Evolutionary conservation across 2,888 invertebrate genomes (phyloP).

Genomic region (Sepiola atlantica): DNA sequence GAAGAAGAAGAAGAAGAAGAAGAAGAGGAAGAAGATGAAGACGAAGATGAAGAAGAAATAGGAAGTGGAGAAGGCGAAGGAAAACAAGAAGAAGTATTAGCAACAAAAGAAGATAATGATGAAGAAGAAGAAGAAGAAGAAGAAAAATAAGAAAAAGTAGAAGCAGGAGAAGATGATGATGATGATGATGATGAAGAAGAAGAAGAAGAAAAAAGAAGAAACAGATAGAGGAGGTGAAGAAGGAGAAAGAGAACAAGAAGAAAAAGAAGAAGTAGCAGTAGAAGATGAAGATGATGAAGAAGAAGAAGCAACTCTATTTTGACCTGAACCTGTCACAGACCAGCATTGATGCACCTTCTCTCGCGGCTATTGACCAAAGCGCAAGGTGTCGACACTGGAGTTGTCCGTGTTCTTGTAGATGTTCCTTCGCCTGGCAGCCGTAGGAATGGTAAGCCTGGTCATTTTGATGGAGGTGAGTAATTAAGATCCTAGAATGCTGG

Average conservation of each 20-base stretch:
- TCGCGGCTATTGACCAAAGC: background rate
- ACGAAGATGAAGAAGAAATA: background rate
- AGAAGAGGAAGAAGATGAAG: background rate
- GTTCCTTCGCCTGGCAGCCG: background rate
- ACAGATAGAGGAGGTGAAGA: too few species aligned
- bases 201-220: too few species aligned
- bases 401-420: background rate
- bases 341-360: background rate
- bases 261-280: too few species aligned
- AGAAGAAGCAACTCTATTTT: background rate
- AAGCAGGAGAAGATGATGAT: too few species aligned
- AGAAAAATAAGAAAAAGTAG: too few species aligned
- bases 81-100: background rate
- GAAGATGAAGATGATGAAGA: background rate
- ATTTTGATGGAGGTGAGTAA: background rate
- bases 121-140: background rate
- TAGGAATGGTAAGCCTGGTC: background rate
- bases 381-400: background rate
- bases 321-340: slow-evolving; percentile 20
- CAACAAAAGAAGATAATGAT: background rate
- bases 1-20: background rate
- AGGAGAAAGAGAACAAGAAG: too few species aligned
- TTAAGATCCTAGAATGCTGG: background rate
- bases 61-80: background rate
- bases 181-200: too few species aligned